Percentiles rank a stretch among this genome's conserved stretches.
phyloP scores from a whole-genome alignment of 2,888 invertebrate genomes.

The Apamea monoglypha region DNA sequence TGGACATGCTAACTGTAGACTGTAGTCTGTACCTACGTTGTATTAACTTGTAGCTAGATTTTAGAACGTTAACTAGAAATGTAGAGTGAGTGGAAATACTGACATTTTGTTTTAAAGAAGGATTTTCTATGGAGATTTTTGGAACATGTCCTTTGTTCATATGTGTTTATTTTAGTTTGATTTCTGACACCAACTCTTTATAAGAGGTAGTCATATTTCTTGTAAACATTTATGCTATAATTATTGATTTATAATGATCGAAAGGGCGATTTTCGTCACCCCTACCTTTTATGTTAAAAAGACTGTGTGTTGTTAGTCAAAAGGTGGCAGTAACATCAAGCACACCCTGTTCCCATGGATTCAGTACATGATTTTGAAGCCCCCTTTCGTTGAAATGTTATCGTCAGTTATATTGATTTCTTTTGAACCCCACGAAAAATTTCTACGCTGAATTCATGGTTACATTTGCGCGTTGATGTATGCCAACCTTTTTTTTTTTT shows the following conservation, averaged over 20 bases:
- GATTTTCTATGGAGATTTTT: not conserved
- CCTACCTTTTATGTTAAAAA: not conserved
- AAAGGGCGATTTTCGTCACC: not conserved
- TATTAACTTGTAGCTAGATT: slow-evolving; percentile 1
- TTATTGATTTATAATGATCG: not conserved
- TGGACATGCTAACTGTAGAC: slow-evolving; percentile 11
- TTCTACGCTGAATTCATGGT: not conserved
- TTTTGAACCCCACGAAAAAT: too few species aligned
- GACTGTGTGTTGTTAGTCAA: not conserved
- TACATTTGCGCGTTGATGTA: too few species aligned
- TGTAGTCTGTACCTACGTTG: not conserved
- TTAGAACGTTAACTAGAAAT: not conserved
- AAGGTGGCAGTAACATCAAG: not conserved
- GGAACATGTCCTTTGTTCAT: not conserved
- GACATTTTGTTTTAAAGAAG: not conserved
- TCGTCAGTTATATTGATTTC: too few species aligned
- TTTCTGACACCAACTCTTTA: not conserved
- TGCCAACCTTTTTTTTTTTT: not conserved
- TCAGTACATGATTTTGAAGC: not conserved
- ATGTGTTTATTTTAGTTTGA: not conserved
- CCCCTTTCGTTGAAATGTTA: not conserved
- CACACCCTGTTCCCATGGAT: not conserved
- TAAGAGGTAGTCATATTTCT: not conserved
- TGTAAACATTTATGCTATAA: not conserved
- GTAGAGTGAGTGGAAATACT: not conserved